Evolutionary conservation across 2,113 vertebrate genomes (phyloP).

Genomic region (Heliornis fulica): DNA sequence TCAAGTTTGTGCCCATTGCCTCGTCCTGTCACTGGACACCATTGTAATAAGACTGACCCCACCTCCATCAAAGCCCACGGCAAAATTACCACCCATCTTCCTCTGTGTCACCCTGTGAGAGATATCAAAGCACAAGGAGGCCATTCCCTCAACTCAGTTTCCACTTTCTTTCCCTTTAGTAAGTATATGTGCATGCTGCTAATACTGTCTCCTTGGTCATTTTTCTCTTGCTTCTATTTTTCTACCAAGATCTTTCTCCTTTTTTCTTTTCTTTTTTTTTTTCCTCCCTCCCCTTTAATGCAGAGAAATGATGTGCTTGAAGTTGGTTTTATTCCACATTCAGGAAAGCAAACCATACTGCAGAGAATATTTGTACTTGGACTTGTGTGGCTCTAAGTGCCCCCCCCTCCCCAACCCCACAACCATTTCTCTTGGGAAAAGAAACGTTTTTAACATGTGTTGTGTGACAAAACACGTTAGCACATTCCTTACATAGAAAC

Average conservation of each 20-base stretch:
- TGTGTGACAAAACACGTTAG: background rate
- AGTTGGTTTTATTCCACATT: background rate
- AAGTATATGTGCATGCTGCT: background rate
- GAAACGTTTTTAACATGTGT: background rate
- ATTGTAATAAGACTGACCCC: background rate
- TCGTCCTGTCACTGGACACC: too few species aligned
- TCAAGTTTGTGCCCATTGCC: too few species aligned
- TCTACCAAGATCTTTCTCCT: background rate
- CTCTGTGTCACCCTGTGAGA: background rate
- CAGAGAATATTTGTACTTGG: background rate
- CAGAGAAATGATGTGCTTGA: background rate
- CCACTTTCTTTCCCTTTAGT: background rate
- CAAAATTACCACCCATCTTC: background rate
- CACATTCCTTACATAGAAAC: background rate
- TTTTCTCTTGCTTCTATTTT: background rate
- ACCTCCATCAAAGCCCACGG: background rate
- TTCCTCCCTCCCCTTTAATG: background rate
- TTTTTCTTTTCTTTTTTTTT: background rate
- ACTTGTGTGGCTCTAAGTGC: background rate
- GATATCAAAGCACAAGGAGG: background rate
- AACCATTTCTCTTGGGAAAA: background rate
- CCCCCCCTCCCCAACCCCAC: fast-evolving
- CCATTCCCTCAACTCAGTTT: background rate
- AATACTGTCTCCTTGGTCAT: background rate
- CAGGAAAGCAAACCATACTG: background rate